Percentiles rank a stretch among this genome's conserved stretches.
Conservation (phyloP, 2,888 invertebrate genomes). For the Anthoptus insignis region DNA sequence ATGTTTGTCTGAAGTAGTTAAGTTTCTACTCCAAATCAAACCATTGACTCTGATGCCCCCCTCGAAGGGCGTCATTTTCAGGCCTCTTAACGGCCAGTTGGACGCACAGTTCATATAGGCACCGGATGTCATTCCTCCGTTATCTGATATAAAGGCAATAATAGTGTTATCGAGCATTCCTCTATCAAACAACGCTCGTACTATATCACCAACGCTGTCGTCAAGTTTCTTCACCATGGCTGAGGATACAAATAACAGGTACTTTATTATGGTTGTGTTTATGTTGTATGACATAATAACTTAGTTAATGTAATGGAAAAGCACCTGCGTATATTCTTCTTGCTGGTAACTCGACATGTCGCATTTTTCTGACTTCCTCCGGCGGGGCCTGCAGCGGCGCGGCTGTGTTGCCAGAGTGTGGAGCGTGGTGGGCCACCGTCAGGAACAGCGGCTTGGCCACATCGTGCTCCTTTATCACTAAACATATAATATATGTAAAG, state of each 20-base stretch:
- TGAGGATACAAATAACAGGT: conserved; percentile 67
- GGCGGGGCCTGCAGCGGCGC: conserved; percentile 91
- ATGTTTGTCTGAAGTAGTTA: conserved; percentile 68
- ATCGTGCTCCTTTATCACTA: conserved; percentile 88
- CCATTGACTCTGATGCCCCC: conserved; percentile 93
- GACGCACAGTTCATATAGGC: conserved; percentile 91
- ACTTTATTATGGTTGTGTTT: neutral
- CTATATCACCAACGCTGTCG: conserved; percentile 93
- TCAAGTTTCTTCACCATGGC: conserved; percentile 96
- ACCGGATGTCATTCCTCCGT: conserved; percentile 94
- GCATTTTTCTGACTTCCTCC: conserved; percentile 89
- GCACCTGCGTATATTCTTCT: conserved; percentile 92
- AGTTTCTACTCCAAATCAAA: conserved; percentile 88
- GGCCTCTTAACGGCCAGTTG: conserved; percentile 93
- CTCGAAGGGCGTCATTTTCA: conserved; percentile 93
- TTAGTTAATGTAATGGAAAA: neutral
- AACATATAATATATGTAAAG: too few relatives aligned
- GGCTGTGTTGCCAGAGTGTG: conserved; percentile 92
- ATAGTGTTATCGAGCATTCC: conserved; percentile 93
- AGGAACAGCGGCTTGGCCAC: conserved; percentile 90
- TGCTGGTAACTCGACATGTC: conserved; percentile 89
- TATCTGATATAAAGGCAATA: conserved; percentile 95
- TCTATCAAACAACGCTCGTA: conserved; percentile 88
- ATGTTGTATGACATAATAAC: too few relatives aligned
- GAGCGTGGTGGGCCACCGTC: conserved; percentile 92